Conservation (phyloP, 2,888 invertebrate species). For the Brachyopa scutellaris region DNA sequence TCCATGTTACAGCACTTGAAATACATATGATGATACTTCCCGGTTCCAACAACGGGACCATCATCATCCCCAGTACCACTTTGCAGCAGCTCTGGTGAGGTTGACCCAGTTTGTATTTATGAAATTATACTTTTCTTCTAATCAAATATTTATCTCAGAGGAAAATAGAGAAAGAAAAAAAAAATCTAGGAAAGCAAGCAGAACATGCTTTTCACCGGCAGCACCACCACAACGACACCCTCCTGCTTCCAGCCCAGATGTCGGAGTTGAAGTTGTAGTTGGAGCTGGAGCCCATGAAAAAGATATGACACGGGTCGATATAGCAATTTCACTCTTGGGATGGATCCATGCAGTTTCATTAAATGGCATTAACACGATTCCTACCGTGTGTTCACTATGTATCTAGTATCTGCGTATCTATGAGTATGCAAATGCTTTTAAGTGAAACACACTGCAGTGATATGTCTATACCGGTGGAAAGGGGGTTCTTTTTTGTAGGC, state of each 20-base stretch:
- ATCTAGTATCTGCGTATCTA: neutral
- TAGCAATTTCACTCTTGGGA: conserved; percentile 70
- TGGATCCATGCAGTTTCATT: conserved; percentile 69
- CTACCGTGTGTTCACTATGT: neutral
- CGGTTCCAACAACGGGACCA: neutral
- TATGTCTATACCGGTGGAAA: conserved; percentile 7
- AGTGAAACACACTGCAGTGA: conserved; percentile 45
- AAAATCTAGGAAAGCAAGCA: conserved; percentile 49
- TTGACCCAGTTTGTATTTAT: conserved; percentile 69
- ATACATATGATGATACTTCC: neutral
- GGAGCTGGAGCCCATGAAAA: conserved; percentile 15
- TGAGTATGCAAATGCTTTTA: conserved; percentile 29
- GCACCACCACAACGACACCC: neutral
- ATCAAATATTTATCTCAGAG: conserved; percentile 68
- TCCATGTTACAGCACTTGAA: conserved; percentile 43
- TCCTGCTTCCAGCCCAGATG: too few species aligned
- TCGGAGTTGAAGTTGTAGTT: too few species aligned
- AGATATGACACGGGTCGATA: conserved; percentile 65
- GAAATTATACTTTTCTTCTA: conserved; percentile 69
- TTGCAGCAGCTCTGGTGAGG: conserved; percentile 44
- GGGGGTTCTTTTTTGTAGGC: neutral
- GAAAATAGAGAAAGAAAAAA: conserved; percentile 3
- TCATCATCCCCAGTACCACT: conserved; percentile 15
- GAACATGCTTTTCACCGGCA: conserved; percentile 55
- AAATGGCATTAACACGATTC: conserved; percentile 53